Evolutionary conservation across 2,888 invertebrate species (phyloP), one percentile per base, ranked within the genome.

Genomic region (Xestia sexstrigata): DNA sequence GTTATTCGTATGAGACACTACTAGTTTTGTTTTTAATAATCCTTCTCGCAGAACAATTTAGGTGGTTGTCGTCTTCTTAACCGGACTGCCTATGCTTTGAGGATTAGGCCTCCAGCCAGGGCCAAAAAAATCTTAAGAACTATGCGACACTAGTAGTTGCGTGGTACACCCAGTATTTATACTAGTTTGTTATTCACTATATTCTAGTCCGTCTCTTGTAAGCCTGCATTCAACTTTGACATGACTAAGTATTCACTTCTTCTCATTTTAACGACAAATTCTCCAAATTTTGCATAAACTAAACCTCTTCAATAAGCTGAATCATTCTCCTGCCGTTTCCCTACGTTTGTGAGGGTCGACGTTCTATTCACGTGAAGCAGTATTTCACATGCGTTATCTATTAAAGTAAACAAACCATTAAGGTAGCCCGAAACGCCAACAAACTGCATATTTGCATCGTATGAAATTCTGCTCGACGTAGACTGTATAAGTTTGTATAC

Each of bases 391-490:
- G 49, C 45, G 52, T 83, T 80, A 83, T 83, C 83, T 80, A 79
- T 70, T 78, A 80, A 47, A 70, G 58, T 78, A 83, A 60, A 78
- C 70, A 70, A 52, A 45, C 83, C 58, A 80, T 80, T 80, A 83
- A 68, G 79, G 79, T 70, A 13, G 39, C 65, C 78, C 65, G 30
- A 83, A 83, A 66, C 70, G 70, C 70, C 83, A 66, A 69, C 81
- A 69, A 84, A 79, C 49, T 81, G 84, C 84, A 84, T 80, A 80
- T 80, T 80, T 83, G 79, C 83, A 79, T 66, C 79, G 79, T 66
- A 47, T 70, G 65, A 66, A 60, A 83, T 80, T 80, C 79, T 79
- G n/a, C 17, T 13, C 58, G 1, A 39, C 30, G 30, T 49, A 63
- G 26, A 45, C 39, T 66, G 20, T 60, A 45, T n/a, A 68, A 39